Evolutionary conservation across 1,140 invertebrate species (phyloP), one percentile per base, ranked within the genome.

Genomic region (Octopus bimaculoides): DNA sequence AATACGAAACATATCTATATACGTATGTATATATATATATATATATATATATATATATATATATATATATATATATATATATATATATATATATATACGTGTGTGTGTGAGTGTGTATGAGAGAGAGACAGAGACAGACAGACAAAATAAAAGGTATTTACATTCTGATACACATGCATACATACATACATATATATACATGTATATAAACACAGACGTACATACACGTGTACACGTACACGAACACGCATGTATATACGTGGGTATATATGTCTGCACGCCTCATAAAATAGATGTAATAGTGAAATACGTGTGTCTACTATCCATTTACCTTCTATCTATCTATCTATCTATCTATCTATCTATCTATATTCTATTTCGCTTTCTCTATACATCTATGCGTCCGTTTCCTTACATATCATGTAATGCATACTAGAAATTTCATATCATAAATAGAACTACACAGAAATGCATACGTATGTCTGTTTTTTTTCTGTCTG

Each of bases 181-280:
- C 3, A 9, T 61, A 61, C 3, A 9, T 61, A 61, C 3, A 9
- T 61, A 61, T 61, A 9, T 61, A 61, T 3, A 9, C 3, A 3
- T 61, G 1, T 61, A 61, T 3, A 9, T 1, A 61, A 0, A 9
- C 17, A 61, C 1, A 9, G 1, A 3, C 3, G 1, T 61, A 61
- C 3, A 17, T 3, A 61, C 17, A 1, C 1, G 1, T 17, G 1
- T 3, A 61, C 1, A 1, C 3, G 3, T 3, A 9, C 17, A 17
- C 1, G 1, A 0, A 10, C 3, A 3, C 17, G 3, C 3, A 1
- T 61, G 1, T 61, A 10, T 61, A 9, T 10, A 3, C 3, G 26
- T 0, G 26, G 0, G 2, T 41, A 41, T 41, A 41, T 41, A 41
- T 41, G 26, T 41, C 26, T 41, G 26, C 26, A 41, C 26, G 26